Percentiles rank a stretch among this genome's conserved stretches.
These are phyloP conservation scores for Spatulosminthurus flaviceps DNA, from an alignment of 2,888 invertebrate genomes.

Conservation along the genomic window DNA sequence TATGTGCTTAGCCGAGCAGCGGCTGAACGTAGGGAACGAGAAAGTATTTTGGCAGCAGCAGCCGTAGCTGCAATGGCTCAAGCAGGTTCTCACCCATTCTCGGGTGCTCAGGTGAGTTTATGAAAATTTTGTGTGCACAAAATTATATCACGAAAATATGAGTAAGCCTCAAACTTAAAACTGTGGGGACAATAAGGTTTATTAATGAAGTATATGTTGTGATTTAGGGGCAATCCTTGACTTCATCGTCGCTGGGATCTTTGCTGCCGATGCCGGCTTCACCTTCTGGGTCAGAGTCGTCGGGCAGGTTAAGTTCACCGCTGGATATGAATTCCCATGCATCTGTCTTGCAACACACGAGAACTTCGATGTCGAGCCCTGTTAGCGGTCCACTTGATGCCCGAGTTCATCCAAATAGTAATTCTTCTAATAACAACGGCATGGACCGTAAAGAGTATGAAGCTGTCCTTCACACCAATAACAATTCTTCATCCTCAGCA, in stretches of 20 bases:
- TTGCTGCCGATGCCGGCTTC: slow-evolving; percentile 62
- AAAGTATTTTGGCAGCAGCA: slow-evolving; percentile 73
- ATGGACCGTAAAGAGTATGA: slow-evolving; percentile 42
- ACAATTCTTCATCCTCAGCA: slow-evolving; percentile 33
- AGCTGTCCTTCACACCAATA: slow-evolving; percentile 34
- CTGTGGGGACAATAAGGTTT: too few species aligned
- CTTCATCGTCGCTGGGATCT: slow-evolving; percentile 54
- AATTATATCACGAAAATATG: too few species aligned
- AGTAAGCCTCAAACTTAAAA: too few species aligned
- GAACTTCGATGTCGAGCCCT: slow-evolving; percentile 62
- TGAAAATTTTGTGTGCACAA: too few species aligned
- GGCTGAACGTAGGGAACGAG: slow-evolving; percentile 87
- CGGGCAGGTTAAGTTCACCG: slow-evolving; percentile 63
- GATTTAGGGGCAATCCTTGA: slow-evolving; percentile 57
- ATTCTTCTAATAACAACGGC: slow-evolving; percentile 41
- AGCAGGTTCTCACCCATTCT: slow-evolving; percentile 67
- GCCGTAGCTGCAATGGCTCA: slow-evolving; percentile 65
- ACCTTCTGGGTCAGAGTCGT: slow-evolving; percentile 63
- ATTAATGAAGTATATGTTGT: too few species aligned
- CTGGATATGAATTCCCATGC: slow-evolving; percentile 59
- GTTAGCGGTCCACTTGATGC: slow-evolving; percentile 61
- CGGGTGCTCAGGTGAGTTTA: slow-evolving; percentile 54
- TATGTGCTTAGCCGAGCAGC: slow-evolving; percentile 90
- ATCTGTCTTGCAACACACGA: slow-evolving; percentile 58
- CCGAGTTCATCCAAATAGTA: slow-evolving; percentile 55